Base-by-base conservation (phyloP, 2,888 invertebrate genomes). In the Cataglyphis altisquamis region DNA sequence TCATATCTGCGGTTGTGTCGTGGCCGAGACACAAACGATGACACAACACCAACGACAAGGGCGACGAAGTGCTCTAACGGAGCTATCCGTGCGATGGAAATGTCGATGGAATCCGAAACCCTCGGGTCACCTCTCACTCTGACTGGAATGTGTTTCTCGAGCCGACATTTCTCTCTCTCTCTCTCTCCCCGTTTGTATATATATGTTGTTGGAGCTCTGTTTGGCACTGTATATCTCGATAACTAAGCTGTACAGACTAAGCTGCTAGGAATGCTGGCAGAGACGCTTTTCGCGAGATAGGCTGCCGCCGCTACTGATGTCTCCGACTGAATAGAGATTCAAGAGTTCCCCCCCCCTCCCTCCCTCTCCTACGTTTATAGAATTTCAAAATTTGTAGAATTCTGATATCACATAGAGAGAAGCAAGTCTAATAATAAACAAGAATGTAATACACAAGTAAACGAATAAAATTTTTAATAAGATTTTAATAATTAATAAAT, bases 31-130 rank as follows among this genome's bases (percentile, higher is more conserved):
- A 39, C 10, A 67, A 39, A 62, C 41, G 66, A 68, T 21, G 57
- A 78, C 15, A n/a, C 15, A n/a, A 77, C 66, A 48, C 78, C 62
- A 72, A 62, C 29, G 78, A 77, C 48, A 52, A 64, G 82, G 45
- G 72, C 68, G 57, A 84, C 60, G 70, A 84, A 84, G 83, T 57
- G 78, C 62, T 60, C 66, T 75, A 62, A 73, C 81, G 25, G 75
- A 77, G 77, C 57, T 80, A 57, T 84, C 73, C 86, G 45, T 77
- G 88, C 45, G 63, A 67, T 80, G 84, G 82, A 84, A 18, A 62
- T 84, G 66, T 77, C 83, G 64, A 77, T 81, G 80, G 68, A 83
- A 87, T 84, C 55, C 55, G 64, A 70, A 78, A 64, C 74, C 78
- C 62, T 41, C 48, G 57, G 57, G 55, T 29, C 62, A 64, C 74